Evolutionary conservation across 2,797 vertebrate genomes (phyloP).

Genomic region (Sebastes minor): DNA sequence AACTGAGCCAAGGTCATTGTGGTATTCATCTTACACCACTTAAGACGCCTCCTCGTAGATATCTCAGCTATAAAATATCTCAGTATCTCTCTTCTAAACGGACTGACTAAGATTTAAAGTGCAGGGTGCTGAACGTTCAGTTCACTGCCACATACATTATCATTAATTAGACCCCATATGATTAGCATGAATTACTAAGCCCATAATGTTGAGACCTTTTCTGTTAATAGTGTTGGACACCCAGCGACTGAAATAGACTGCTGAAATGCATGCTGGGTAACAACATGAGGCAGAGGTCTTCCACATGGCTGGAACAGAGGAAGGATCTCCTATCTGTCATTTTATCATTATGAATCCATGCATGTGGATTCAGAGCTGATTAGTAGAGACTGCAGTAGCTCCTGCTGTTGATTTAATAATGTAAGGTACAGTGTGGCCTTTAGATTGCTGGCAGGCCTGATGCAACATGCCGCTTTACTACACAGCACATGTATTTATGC

Average conservation of each 20-base stretch:
- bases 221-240: conserved; percentile 62
- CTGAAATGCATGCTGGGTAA: conserved; percentile 68
- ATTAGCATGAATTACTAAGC: conserved; percentile 50
- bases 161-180: conserved; percentile 49
- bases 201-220: conserved; percentile 47
- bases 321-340: conserved; percentile 35
- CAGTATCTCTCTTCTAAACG: neutral
- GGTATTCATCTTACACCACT: neutral
- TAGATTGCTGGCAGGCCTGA: conserved; percentile 14
- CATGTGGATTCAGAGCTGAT: conserved; percentile 35
- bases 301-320: conserved; percentile 36
- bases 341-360: conserved; percentile 41
- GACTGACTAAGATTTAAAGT: neutral
- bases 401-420: conserved; percentile 41
- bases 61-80: neutral
- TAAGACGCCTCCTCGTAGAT: neutral
- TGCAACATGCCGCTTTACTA: neutral
- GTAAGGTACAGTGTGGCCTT: neutral
- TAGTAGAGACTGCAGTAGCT: conserved; percentile 34
- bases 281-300: conserved; percentile 42
- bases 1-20: neutral
- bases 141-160: conserved; percentile 23
- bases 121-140: neutral
- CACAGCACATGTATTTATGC: neutral
- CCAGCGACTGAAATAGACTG: conserved; percentile 58